Base-by-base conservation (phyloP, 2,113 vertebrate species). In the Coregonus clupeaformis region DNA sequence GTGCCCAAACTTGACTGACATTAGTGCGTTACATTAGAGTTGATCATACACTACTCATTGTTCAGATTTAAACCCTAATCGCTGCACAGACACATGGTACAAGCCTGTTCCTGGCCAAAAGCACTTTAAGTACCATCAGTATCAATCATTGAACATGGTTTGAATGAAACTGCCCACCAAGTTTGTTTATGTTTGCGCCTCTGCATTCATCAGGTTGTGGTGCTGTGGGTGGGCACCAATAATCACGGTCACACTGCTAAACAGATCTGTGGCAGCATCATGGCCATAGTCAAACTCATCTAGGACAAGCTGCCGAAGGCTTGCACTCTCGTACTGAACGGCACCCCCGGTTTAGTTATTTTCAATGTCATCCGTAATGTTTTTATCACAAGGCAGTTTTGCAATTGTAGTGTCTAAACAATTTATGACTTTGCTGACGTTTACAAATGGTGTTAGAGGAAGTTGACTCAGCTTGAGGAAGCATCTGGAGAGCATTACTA, bases 161-260 rank as follows among this genome's bases (percentile, higher is more conserved):
- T 47, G 49, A 11, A 42, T 42, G 36, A 47, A 67, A n/a, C 27
- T 49, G 20, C 20, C n/a, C 18, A 42, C 64, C 32, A 29, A 27
- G 14, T 30, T n/a, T n/a, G n/a, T n/a, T 68, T 45, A 6, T 73
- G 18, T 70, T 68, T 20, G 72, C 7, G 7, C 14, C 24, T 63
- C 22, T 74, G 66, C n/a, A 29, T 72, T 69, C 68, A 57, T 45
- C 79, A 97, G 96, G 95, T 97, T 18, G 94, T 97, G 22, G 95
- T 97, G 66, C 91, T 97, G 79, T 97, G 96, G 95, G 95, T 96
- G 27, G 96, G 96, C 60, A 97, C 96, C 24, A 94, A 96, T 82
- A 97, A 97, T 82, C 94, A 96, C 0, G 93, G 93, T 3, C 92
- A 97, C 86, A 94, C 91, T 2, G 86, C 95, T 1, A 92, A 96